These are phyloP conservation scores for Rhagologus leucostigma DNA, from an alignment of 2,113 vertebrate species.

Conservation along the genomic window DNA sequence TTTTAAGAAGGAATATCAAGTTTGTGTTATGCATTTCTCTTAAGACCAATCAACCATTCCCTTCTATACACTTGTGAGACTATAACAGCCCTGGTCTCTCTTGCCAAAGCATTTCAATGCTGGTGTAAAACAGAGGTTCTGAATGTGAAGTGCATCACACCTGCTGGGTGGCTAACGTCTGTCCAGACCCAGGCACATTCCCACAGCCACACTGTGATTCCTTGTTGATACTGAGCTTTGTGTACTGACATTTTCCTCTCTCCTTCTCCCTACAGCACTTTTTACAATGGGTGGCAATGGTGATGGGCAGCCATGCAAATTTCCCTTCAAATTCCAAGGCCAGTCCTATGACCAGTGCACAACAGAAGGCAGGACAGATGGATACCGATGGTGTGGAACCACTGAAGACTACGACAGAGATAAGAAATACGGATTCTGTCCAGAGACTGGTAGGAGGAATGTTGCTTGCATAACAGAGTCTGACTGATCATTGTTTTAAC, in stretches of 20 bases:
- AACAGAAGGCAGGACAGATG: constrained; percentile 88
- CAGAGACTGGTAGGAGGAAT: constrained; percentile 82
- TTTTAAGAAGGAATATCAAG: neutral
- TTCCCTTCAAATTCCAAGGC: constrained; percentile 92
- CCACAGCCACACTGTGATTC: no score
- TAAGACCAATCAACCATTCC: neutral
- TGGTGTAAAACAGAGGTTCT: neutral
- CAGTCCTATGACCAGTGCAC: constrained; percentile 87
- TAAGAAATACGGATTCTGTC: constrained; percentile 92
- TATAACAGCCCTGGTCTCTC: neutral
- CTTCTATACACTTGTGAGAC: neutral
- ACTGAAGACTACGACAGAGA: constrained; percentile 94
- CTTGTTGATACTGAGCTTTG: neutral
- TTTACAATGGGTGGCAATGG: constrained; percentile 92
- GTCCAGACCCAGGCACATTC: accelerated
- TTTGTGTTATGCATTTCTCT: neutral
- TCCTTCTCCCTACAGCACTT: constrained; percentile 71
- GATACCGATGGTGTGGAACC: constrained; percentile 95
- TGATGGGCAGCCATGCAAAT: constrained; percentile 90
- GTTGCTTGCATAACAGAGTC: neutral
- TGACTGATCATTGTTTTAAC: neutral
- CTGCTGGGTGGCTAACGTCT: neutral
- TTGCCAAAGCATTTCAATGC: neutral
- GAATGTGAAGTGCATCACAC: neutral
- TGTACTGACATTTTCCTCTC: neutral